These are phyloP conservation scores for Cylas formicarius DNA, from an alignment of 1,140 invertebrate species.

Conservation along the genomic window DNA sequence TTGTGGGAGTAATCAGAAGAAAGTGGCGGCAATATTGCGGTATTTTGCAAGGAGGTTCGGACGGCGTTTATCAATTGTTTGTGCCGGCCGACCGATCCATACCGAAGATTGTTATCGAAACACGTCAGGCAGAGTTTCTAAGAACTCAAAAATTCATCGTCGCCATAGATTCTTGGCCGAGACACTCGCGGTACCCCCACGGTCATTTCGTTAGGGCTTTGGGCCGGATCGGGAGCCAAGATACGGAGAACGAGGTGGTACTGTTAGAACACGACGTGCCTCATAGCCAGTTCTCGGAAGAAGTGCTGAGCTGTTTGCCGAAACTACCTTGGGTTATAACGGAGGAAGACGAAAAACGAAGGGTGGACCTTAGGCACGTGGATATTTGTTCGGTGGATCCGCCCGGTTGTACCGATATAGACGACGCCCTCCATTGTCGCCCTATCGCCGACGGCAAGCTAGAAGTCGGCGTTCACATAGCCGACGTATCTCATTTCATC, in stretches of 20 bases:
- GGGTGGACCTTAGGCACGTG: conserved; percentile 77
- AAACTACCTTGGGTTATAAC: conserved; percentile 85
- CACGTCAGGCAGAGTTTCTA: conserved; percentile 75
- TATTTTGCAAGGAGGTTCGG: conserved; percentile 73
- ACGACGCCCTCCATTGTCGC: conserved; percentile 93
- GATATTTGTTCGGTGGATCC: conserved; percentile 96
- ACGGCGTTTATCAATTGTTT: conserved; percentile 73
- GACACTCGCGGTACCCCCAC: conserved; percentile 69
- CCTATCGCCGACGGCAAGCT: conserved; percentile 66
- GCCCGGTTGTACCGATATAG: conserved; percentile 98
- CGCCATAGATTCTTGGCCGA: conserved; percentile 87
- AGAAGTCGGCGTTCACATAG: conserved; percentile 93
- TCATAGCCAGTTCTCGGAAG: conserved; percentile 88
- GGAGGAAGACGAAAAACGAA: conserved; percentile 69
- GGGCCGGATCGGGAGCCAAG: conserved; percentile 69
- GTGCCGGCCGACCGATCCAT: conserved; percentile 84
- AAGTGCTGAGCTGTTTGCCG: conserved; percentile 88
- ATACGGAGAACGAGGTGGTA: conserved; percentile 92
- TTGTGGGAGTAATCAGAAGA: conserved; percentile 91
- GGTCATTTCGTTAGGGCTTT: conserved; percentile 86
- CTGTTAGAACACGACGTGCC: conserved; percentile 96
- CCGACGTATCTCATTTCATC: conserved; percentile 93
- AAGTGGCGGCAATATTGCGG: conserved; percentile 98
- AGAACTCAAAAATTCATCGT: conserved; percentile 82
- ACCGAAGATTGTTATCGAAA: conserved; percentile 87